A percentile compares a stretch with the other conserved stretches of the same genome.
phyloP scores from a whole-genome alignment of 2,113 vertebrate species.

The Antidorcas marsupialis region DNA sequence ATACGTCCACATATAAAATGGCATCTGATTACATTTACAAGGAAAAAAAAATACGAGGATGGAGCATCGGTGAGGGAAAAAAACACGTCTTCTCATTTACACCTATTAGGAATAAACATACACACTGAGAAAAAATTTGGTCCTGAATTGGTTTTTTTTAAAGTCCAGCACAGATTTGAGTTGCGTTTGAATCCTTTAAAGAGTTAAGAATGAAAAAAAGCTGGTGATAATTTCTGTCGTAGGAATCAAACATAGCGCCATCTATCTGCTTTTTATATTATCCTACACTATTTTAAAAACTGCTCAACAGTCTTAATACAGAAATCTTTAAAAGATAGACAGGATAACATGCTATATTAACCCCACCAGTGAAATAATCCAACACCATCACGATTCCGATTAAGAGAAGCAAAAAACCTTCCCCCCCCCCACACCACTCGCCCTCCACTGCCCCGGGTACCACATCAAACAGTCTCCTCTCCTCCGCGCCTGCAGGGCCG shows the following conservation, averaged over 20 bases:
- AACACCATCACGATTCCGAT: constrained; percentile 93
- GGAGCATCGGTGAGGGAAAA: constrained; percentile 89
- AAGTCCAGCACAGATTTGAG: constrained; percentile 99
- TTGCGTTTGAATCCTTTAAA: constrained; percentile 98
- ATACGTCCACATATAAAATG: constrained; percentile 99
- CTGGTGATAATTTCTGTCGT: constrained; percentile 93
- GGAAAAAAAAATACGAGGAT: constrained; percentile 87
- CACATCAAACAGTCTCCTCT: constrained; percentile 82
- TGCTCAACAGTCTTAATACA: constrained; percentile 95
- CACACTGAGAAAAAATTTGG: constrained; percentile 95
- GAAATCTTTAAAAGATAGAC: constrained; percentile 96
- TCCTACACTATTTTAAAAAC: constrained; percentile 94
- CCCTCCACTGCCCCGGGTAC: constrained; percentile 82
- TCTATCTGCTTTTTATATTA: constrained; percentile 94
- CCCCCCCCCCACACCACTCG: constrained; percentile 70
- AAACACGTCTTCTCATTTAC: constrained; percentile 87
- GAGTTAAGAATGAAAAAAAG: constrained; percentile 96
- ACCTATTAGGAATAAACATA: constrained; percentile 86
- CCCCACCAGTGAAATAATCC: constrained; percentile 92
- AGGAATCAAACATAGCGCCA: constrained; percentile 99
- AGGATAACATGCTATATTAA: constrained; percentile 95
- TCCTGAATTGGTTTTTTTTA: constrained; percentile 89
- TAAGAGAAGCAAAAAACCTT: constrained; percentile 85
- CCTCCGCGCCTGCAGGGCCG: constrained; percentile 79
- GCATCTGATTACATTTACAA: constrained; percentile 97